Percentiles rank a stretch among this genome's conserved stretches.
Evolutionary conservation across 2,888 invertebrate genomes (phyloP).

Genomic region (Drepanosiphum platanoidis): DNA sequence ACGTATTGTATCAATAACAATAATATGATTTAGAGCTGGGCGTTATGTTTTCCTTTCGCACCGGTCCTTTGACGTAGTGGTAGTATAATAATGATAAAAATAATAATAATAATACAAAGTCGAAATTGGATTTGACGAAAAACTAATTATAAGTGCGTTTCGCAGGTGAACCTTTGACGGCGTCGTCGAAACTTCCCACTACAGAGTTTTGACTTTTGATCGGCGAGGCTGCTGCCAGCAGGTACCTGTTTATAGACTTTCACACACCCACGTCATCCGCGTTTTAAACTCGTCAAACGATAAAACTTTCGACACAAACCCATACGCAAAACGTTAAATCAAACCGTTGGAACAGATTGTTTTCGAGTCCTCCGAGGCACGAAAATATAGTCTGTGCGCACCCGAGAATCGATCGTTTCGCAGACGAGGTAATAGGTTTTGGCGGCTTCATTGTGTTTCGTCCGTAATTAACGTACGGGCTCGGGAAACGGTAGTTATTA

Average conservation of each 20-base stretch:
- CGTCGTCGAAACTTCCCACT: not conserved
- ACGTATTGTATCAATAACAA: too few relatives aligned
- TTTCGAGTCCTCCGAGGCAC: not conserved
- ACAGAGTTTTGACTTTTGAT: not conserved
- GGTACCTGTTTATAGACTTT: not conserved
- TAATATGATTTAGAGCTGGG: not conserved
- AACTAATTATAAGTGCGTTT: slow-evolving; percentile 5
- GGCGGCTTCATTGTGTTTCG: too few relatives aligned
- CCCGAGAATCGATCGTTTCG: not conserved
- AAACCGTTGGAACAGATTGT: not conserved
- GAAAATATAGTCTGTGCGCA: too few relatives aligned
- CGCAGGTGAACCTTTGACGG: not conserved
- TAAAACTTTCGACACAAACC: not conserved
- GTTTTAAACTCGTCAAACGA: slow-evolving; percentile 1
- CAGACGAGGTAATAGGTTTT: too few relatives aligned
- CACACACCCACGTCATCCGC: not conserved
- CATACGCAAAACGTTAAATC: not conserved
- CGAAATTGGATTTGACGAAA: not conserved
- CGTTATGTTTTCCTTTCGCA: not conserved
- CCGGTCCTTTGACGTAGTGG: not conserved
- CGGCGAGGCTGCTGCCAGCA: too few relatives aligned
- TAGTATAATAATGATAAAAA: too few relatives aligned
- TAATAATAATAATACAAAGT: too few relatives aligned
- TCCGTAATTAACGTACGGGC: too few relatives aligned
- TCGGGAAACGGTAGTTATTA: too few relatives aligned